phyloP scores from a whole-genome alignment of 2,888 invertebrate genomes.

The Sclerodermus sp. region DNA sequence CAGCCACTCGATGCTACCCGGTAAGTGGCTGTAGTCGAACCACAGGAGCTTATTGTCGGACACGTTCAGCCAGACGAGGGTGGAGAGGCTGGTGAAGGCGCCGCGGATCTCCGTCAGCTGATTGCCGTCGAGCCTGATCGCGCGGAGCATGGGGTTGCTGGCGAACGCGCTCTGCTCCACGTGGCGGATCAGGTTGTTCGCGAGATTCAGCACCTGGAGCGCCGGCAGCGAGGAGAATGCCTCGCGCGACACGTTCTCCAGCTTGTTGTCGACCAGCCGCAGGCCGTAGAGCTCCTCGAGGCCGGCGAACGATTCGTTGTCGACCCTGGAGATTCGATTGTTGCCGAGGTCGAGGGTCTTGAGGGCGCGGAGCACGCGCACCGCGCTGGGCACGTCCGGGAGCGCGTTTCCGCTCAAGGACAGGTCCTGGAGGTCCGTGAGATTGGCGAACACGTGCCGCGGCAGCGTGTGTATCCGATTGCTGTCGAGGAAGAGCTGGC shows the following conservation, averaged over 20 bases:
- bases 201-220: conserved; percentile 77
- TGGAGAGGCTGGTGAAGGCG: conserved; percentile 73
- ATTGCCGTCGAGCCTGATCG: conserved; percentile 77
- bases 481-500: conserved; percentile 73
- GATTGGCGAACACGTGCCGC: conserved; percentile 73
- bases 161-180: conserved; percentile 79
- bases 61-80: conserved; percentile 79
- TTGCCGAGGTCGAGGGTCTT: conserved; percentile 80
- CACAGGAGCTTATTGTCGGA: conserved; percentile 76
- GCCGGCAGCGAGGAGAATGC: conserved; percentile 72
- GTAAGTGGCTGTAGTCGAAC: conserved; percentile 82
- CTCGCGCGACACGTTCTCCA: conserved; percentile 74
- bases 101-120: conserved; percentile 77
- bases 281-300: conserved; percentile 75
- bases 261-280: conserved; percentile 78
- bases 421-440: conserved; percentile 76
- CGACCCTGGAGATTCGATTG: conserved; percentile 74
- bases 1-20: conserved; percentile 74
- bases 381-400: conserved; percentile 70
- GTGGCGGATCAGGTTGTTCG: conserved; percentile 76
- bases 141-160: conserved; percentile 72
- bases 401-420: conserved; percentile 75
- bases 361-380: conserved; percentile 70
- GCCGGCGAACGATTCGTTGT: conserved; percentile 73
- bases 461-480: conserved; percentile 73